These are phyloP conservation scores for Sebastes matsubarae DNA, from an alignment of 2,797 vertebrate genomes.

Conservation along the genomic window DNA sequence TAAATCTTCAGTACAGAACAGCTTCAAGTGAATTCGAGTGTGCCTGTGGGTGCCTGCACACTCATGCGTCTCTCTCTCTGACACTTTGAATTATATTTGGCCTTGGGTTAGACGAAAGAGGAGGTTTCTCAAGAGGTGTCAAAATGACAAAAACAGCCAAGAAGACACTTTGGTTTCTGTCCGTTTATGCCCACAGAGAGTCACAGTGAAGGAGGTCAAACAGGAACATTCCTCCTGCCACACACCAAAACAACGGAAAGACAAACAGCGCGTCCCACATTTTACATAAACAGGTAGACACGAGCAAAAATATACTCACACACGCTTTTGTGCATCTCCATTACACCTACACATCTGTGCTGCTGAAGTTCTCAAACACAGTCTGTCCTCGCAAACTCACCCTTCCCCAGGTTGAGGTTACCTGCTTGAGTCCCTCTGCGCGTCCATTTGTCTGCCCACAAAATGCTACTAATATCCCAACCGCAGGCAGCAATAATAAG, in stretches of 20 bases:
- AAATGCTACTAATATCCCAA: constrained; percentile 57
- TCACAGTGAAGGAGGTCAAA: constrained; percentile 1
- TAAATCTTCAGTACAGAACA: neutral
- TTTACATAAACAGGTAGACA: constrained; percentile 48
- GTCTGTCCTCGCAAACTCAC: constrained; percentile 26
- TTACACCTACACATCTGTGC: constrained; percentile 38
- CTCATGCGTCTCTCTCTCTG: constrained; percentile 3
- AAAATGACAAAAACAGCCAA: constrained; percentile 29
- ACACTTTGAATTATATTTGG: constrained; percentile 27
- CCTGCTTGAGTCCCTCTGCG: constrained; percentile 34
- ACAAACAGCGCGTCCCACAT: constrained; percentile 53
- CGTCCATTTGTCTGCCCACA: constrained; percentile 48
- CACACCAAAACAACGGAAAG: constrained; percentile 53
- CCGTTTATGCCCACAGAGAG: constrained; percentile 10
- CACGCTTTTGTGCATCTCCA: constrained; percentile 36
- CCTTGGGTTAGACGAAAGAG: constrained; percentile 1
- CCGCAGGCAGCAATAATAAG: constrained; percentile 43
- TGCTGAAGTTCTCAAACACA: constrained; percentile 14
- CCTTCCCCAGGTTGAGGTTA: constrained; percentile 46
- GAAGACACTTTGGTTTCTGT: constrained; percentile 25
- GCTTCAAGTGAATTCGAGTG: neutral
- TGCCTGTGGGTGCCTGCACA: neutral
- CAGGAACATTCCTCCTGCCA: constrained; percentile 12
- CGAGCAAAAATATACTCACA: constrained; percentile 50
- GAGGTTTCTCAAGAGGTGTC: neutral